Percentiles rank a stretch among this genome's conserved stretches.
phyloP scores from a whole-genome alignment of 2,797 vertebrate genomes.

The Oreochromis mossambicus region DNA sequence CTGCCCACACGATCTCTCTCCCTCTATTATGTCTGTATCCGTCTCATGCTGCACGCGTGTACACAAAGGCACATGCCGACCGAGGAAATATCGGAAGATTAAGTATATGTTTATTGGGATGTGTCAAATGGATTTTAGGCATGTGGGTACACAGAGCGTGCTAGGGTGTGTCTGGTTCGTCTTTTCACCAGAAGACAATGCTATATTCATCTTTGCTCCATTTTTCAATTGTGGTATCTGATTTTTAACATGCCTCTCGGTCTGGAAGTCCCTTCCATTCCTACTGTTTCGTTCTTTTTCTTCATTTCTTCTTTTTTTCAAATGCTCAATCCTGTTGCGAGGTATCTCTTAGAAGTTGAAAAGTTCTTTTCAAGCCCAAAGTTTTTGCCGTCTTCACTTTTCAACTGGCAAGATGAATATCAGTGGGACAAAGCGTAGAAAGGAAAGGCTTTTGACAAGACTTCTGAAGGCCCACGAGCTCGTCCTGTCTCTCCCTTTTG shows the following conservation, averaged over 20 bases:
- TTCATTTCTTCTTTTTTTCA: slow-evolving; percentile 33
- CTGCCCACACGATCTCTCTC: neutral
- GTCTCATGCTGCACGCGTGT: neutral
- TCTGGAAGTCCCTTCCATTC: slow-evolving; percentile 62
- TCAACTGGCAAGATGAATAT: slow-evolving; percentile 78
- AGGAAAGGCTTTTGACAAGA: slow-evolving; percentile 73
- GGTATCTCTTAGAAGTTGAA: slow-evolving; percentile 73
- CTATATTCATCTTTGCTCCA: slow-evolving; percentile 42
- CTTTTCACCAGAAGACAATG: slow-evolving; percentile 45
- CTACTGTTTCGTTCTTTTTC: slow-evolving; percentile 41
- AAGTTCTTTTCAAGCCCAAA: slow-evolving; percentile 73
- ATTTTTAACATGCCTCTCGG: slow-evolving; percentile 49
- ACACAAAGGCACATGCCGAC: neutral
- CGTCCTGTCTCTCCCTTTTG: slow-evolving; percentile 71
- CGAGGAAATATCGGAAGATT: neutral
- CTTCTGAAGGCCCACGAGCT: slow-evolving; percentile 74
- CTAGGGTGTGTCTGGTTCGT: slow-evolving; percentile 24
- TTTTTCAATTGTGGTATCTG: slow-evolving; percentile 48
- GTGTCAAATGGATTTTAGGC: slow-evolving; percentile 30
- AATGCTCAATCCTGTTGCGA: slow-evolving; percentile 69
- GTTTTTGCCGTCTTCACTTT: slow-evolving; percentile 72
- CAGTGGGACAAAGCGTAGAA: slow-evolving; percentile 71
- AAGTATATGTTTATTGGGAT: slow-evolving; percentile 15
- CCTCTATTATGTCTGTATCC: neutral
- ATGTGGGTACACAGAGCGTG: slow-evolving; percentile 9